Evolutionary conservation across 2,797 vertebrate genomes (phyloP), one percentile per base, ranked within the genome.

Genomic region (Ciconia nigra): DNA sequence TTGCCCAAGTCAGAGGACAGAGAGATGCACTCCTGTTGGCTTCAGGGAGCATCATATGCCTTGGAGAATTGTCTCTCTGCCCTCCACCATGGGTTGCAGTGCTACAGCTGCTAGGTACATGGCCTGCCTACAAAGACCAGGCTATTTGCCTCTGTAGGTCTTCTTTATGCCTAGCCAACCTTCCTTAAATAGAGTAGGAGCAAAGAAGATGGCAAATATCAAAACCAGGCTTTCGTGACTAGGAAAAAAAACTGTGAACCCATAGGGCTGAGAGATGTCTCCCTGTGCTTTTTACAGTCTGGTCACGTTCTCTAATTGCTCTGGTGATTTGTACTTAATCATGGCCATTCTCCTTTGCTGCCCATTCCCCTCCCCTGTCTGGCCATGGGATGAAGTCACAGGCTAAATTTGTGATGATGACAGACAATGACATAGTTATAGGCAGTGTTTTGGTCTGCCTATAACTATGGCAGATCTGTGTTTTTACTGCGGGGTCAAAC

Each of bases 261-360:
- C 61, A 37, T 10, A 42, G 46, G 44, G 47, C 35, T 70, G 55
- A 85, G 80, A 91, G 39, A 76, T 26, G 31, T 37, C 13, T 95
- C 69, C 71, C 7, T 13, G 37, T 79, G 52, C 10, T 71, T 78
- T 94, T 91, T 54, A 79, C 33, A 94, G 62, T 87, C 88, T 71
- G 15, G 22, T 94, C 92, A 95, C 46, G 6, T 91, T 93, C 89
- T 87, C 26, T 95, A 87, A 82, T 90, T 95, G 86, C 81, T 94
- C 72, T 93, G 80, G 69, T 95, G 95, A 96, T 81, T 93, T 93
- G 58, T 78, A 81, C 78, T 94, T 93, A 96, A 96, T 96, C 91
- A 97, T 2, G 26, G 82, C 78, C 84, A 95, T 96, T 96, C 62
- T 94, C 93, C 81, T 96, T 79, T 78, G 65, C 87, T 93, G 87